Conservation (phyloP, 1,140 invertebrate genomes). For the Heliconius hewitsoni region DNA sequence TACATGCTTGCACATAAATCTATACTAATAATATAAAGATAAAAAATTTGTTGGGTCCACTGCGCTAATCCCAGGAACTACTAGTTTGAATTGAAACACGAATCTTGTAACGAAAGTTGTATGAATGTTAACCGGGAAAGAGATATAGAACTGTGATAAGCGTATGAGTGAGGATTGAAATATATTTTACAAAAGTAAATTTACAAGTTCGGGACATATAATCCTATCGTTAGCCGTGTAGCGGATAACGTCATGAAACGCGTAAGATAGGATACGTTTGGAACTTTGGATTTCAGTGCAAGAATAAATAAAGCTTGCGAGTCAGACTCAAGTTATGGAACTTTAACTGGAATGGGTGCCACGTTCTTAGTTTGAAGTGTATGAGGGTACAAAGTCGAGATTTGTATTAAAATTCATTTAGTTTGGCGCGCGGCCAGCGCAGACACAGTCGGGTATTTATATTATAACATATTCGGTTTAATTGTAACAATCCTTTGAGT, state of each 20-base stretch:
- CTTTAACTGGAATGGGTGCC: slow-evolving; percentile 35
- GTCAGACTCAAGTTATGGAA: slow-evolving; percentile 40
- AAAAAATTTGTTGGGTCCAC: too few relatives aligned
- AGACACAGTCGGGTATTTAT: slow-evolving; percentile 28
- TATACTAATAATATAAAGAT: too few relatives aligned
- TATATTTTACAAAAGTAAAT: slow-evolving; percentile 8
- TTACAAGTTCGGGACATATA: slow-evolving; percentile 20
- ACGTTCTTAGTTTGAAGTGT: slow-evolving; percentile 38
- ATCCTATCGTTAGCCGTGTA: slow-evolving; percentile 19
- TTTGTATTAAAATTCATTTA: slow-evolving; percentile 45
- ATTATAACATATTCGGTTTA: slow-evolving; percentile 30
- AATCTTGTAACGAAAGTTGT: background rate
- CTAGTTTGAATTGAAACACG: background rate
- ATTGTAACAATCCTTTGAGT: slow-evolving; percentile 22
- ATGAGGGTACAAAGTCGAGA: slow-evolving; percentile 39
- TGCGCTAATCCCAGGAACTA: too few relatives aligned
- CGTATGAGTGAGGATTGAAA: background rate
- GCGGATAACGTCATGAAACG: slow-evolving; percentile 19
- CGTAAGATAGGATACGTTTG: slow-evolving; percentile 27
- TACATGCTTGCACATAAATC: too few relatives aligned
- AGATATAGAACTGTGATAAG: background rate
- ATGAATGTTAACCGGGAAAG: background rate
- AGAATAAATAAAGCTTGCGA: slow-evolving; percentile 40
- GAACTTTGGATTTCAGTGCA: slow-evolving; percentile 33
- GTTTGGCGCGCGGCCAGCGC: slow-evolving; percentile 38